phyloP scores from a whole-genome alignment of 2,797 vertebrate species.

The Taenioides sp. region DNA sequence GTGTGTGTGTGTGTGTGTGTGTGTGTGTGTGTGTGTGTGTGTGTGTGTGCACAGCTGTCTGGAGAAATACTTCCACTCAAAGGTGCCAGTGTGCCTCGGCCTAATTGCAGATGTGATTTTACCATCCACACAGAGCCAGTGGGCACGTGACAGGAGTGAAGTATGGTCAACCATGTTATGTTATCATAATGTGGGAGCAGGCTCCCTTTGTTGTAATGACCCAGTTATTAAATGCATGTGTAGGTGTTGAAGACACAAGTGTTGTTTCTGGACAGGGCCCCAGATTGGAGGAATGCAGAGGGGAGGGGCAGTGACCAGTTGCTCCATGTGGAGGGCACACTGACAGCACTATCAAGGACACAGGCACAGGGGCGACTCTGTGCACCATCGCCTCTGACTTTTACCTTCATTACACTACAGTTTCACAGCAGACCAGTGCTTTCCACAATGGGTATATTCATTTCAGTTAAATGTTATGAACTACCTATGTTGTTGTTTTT shows the following conservation, averaged over 20 bases:
- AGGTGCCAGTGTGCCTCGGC: constrained; percentile 38
- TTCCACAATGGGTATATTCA: neutral
- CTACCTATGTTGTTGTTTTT: too few relatives aligned
- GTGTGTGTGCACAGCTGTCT: constrained; percentile 63
- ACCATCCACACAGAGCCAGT: neutral
- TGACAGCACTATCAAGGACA: constrained; percentile 70
- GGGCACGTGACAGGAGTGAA: neutral
- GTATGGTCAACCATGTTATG: constrained; percentile 1
- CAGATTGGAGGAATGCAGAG: constrained; percentile 64
- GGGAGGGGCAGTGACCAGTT: constrained; percentile 66
- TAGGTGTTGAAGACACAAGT: constrained; percentile 62
- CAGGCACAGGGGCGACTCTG: constrained; percentile 48
- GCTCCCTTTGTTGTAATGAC: constrained; percentile 22
- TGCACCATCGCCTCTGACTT: constrained; percentile 38
- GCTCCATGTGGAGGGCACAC: constrained; percentile 67
- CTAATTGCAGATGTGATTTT: constrained; percentile 31
- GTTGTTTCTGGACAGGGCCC: constrained; percentile 68
- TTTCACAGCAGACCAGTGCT: neutral
- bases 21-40: constrained; percentile 19
- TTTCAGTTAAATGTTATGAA: neutral
- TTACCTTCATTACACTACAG: constrained; percentile 12
- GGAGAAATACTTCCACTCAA: constrained; percentile 51
- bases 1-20: constrained; percentile 30
- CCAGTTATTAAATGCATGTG: constrained; percentile 39
- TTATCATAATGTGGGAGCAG: constrained; percentile 14